Percentiles rank a stretch among this genome's conserved stretches.
phyloP scores from a whole-genome alignment of 2,888 invertebrate species.

The Heliconius erato region DNA sequence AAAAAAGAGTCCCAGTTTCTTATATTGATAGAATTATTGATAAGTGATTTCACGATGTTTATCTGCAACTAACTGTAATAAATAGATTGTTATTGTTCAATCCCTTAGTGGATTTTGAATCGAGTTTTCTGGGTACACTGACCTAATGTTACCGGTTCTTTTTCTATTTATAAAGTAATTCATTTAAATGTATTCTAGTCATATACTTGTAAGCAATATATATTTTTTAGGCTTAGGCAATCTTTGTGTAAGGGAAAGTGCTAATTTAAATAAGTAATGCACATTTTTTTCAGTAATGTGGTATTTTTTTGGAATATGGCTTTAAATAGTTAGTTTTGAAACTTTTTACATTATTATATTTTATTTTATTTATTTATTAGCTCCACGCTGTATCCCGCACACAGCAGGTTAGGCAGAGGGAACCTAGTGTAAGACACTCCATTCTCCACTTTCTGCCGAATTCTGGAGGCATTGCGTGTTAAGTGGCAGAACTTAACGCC shows the following conservation, averaged over 20 bases:
- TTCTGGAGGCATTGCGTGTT: too few relatives aligned
- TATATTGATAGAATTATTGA: constrained; percentile 11
- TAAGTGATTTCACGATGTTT: constrained; percentile 24
- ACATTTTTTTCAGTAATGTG: background rate
- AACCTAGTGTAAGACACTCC: too few relatives aligned
- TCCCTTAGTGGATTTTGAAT: constrained; percentile 7
- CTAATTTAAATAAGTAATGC: background rate
- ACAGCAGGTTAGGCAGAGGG: too few relatives aligned
- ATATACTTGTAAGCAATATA: background rate
- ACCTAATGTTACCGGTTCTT: constrained; percentile 25
- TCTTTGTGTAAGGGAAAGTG: background rate
- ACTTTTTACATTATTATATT: background rate
- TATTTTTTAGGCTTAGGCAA: background rate
- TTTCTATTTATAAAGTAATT: constrained; percentile 10
- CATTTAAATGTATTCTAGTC: constrained; percentile 16
- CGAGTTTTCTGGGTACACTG: constrained; percentile 26
- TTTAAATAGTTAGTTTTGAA: background rate
- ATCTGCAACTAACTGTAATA: constrained; percentile 9
- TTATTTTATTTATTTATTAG: too few relatives aligned
- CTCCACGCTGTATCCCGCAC: too few relatives aligned
- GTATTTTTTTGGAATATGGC: background rate
- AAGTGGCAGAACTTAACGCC: too few relatives aligned
- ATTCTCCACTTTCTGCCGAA: too few relatives aligned
- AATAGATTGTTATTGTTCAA: constrained; percentile 18
- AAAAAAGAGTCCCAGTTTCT: background rate